Evolutionary conservation across 2,888 invertebrate species (phyloP).

Genomic region (Clunio marinus): DNA sequence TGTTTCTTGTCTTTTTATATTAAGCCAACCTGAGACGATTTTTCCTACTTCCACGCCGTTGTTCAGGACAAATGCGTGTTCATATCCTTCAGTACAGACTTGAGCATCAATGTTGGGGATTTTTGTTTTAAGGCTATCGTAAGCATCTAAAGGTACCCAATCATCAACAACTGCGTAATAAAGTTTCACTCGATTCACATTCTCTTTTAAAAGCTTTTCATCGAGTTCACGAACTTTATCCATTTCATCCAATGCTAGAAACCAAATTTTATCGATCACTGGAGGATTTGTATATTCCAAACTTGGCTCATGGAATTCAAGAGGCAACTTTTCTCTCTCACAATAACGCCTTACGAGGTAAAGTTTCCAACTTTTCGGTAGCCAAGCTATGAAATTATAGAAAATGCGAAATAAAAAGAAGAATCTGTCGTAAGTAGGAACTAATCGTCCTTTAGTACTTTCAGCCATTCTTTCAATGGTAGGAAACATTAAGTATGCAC

Average conservation of each 20-base stretch:
- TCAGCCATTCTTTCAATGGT: constrained; percentile 78
- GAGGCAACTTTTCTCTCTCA: constrained; percentile 54
- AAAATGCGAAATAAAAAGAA: constrained; percentile 52
- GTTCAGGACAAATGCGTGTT: constrained; percentile 78
- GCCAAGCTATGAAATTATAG: constrained; percentile 53
- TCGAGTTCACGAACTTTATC: constrained; percentile 66
- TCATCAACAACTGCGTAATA: constrained; percentile 75
- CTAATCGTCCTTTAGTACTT: constrained; percentile 66
- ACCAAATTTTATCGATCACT: constrained; percentile 62
- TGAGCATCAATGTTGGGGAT: constrained; percentile 60
- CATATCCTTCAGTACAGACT: constrained; percentile 58
- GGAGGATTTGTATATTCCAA: constrained; percentile 58
- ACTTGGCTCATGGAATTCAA: constrained; percentile 53
- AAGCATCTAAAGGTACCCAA: constrained; percentile 77
- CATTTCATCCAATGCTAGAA: constrained; percentile 77
- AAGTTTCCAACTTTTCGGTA: constrained; percentile 56
- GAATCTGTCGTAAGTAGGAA: constrained; percentile 60
- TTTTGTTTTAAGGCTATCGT: constrained; percentile 58
- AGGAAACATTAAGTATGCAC: constrained; percentile 76
- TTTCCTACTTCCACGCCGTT: constrained; percentile 58
- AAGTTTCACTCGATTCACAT: constrained; percentile 64
- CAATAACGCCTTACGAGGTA: constrained; percentile 58
- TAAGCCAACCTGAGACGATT: constrained; percentile 48
- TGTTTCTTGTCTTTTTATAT: neutral
- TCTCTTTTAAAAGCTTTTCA: constrained; percentile 55